Conservation (phyloP, 1,140 invertebrate species). For the Caenorhabditis inopinata region DNA sequence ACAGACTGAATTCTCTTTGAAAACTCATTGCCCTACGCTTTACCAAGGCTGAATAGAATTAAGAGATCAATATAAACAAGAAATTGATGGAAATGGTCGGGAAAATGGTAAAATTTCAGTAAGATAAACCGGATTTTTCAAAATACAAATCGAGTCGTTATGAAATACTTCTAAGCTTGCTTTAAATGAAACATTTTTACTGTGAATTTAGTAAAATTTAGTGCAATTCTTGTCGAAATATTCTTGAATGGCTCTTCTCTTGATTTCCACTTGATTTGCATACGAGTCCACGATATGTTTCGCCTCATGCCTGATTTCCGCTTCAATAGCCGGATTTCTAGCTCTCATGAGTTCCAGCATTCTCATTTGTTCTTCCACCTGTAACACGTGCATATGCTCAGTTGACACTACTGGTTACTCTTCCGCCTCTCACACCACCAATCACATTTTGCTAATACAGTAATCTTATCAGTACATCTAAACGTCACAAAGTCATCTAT, state of each 20-base stretch:
- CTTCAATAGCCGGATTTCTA: neutral
- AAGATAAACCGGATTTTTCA: too few species aligned
- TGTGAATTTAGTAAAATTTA: neutral
- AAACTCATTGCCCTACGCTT: too few species aligned
- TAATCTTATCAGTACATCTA: neutral
- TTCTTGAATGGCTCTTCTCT: neutral
- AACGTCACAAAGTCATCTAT: too few species aligned
- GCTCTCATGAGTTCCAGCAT: neutral
- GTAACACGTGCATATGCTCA: neutral
- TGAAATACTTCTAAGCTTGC: too few species aligned
- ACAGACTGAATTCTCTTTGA: too few species aligned
- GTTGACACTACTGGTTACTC: too few species aligned
- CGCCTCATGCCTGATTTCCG: neutral
- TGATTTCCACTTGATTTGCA: neutral
- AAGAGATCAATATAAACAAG: too few species aligned
- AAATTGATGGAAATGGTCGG: too few species aligned
- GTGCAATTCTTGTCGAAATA: neutral
- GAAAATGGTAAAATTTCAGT: too few species aligned
- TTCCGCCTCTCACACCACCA: neutral
- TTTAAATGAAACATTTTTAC: too few species aligned
- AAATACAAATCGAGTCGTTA: too few species aligned
- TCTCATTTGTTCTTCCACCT: constrained; percentile 14
- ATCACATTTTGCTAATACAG: neutral
- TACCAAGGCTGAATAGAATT: too few species aligned
- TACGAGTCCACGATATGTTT: neutral